Base-by-base conservation (phyloP, 2,113 vertebrate genomes). In the Egretta garzetta region DNA sequence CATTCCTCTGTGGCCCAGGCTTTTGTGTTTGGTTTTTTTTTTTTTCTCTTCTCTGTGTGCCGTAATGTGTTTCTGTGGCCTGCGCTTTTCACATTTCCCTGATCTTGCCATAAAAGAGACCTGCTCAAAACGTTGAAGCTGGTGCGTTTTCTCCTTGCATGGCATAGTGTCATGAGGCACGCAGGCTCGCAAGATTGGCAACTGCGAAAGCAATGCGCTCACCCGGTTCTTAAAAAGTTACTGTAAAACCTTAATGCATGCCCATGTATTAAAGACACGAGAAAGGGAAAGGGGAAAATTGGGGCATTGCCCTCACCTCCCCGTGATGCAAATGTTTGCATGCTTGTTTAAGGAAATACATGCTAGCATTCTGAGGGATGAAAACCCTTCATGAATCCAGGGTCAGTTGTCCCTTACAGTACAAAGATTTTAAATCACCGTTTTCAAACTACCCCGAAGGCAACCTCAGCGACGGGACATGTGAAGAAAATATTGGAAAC, bases 1-100 rank as follows among this genome's bases (percentile, higher is more conserved):
- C 80, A 49, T 68, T 96, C 89, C 86, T 80, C 81, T 45, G 63
- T 0, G 4, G 59, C 74, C 84, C 52, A 23, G 21, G 55, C 76
- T 95, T 93, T 52, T 75, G 59, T 22, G 60, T 96, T 93, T 88
- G 64, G 39, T 12, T 41, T 41, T 50, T 95, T 84, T 95, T 84
- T 88, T 37, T 43, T 15, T 43, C 47, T 95, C 86, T 88, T 37
- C 64, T 82, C 74, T 30, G 33, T 2, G 19, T 5, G 55, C 86
- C 8, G 6, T 49, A 68, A 82, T 43, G 45, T 1, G 2, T n/a
- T 89, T 63, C 62, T 76, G 28, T 66, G 97, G 82, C 90, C 92
- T 93, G 47, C 3, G 8, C 33, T 59, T 79, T 91, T 59, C 80
- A 37, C 53, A 58, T 81, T 80, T 77, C 77, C 62, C 58, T 8